Conservation (phyloP, 2,797 vertebrate species). For the Oreortyx pictus region DNA sequence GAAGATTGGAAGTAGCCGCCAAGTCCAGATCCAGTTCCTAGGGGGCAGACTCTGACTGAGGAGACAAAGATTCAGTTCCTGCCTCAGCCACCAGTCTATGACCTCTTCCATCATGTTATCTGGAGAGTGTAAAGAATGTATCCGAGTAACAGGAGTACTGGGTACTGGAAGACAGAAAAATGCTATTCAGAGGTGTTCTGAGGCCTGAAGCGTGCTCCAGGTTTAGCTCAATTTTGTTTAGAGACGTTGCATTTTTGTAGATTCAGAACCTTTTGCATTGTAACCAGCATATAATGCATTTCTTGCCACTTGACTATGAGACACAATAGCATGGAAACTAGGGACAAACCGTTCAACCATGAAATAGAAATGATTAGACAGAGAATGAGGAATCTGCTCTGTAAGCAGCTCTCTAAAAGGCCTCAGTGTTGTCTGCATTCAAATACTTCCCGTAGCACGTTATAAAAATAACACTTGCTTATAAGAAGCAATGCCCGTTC, state of each 20-base stretch:
- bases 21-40: background rate
- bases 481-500: constrained; percentile 56
- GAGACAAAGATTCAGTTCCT: background rate
- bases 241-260: background rate
- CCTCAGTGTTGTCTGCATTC: constrained; percentile 56
- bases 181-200: background rate
- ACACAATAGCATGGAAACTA: constrained; percentile 54
- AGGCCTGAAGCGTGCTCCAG: background rate
- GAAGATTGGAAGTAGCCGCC: fast-evolving
- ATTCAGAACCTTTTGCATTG: constrained; percentile 23
- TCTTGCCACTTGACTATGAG: constrained; percentile 51
- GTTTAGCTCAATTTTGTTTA: background rate
- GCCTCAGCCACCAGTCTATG: background rate
- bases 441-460: constrained; percentile 55
- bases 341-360: constrained; percentile 55
- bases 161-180: background rate
- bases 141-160: background rate
- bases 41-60: background rate
- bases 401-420: constrained; percentile 67
- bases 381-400: constrained; percentile 58
- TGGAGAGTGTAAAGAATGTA: background rate
- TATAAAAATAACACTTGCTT: constrained; percentile 74
- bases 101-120: background rate
- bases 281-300: constrained; percentile 16
- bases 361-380: constrained; percentile 70